Evolutionary conservation across 2,888 invertebrate species (phyloP).

Genomic region (Agriopis leucophaearia): DNA sequence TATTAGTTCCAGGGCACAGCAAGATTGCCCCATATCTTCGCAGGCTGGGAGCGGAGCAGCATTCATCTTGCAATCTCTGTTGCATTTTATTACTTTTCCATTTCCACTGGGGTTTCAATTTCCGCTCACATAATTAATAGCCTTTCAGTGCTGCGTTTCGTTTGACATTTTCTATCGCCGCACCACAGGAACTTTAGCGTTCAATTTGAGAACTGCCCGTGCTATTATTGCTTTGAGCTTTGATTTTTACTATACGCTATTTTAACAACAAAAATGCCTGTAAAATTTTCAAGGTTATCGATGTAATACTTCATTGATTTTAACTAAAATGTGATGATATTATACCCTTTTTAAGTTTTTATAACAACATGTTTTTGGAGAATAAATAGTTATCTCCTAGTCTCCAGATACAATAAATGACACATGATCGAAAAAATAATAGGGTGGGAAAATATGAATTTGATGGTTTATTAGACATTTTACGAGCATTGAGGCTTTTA

Average conservation of each 20-base stretch:
- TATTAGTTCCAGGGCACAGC: constrained; percentile 4
- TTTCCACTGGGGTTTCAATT: constrained; percentile 86
- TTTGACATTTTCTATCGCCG: constrained; percentile 77
- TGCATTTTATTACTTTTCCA: constrained; percentile 86
- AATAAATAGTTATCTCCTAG: not conserved
- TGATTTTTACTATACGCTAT: constrained; percentile 35
- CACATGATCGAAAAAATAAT: constrained; percentile 37
- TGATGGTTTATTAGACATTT: constrained; percentile 75
- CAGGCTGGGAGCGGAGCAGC: constrained; percentile 53
- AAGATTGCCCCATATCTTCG: constrained; percentile 33
- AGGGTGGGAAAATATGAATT: constrained; percentile 62
- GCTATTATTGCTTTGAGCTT: constrained; percentile 58
- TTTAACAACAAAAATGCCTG: not conserved
- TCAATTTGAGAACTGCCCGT: constrained; percentile 66
- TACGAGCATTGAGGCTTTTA: constrained; percentile 71
- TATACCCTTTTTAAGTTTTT: no score
- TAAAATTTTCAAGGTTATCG: no score
- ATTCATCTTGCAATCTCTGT: constrained; percentile 83
- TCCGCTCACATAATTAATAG: constrained; percentile 85
- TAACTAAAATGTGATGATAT: no score
- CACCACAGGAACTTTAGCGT: constrained; percentile 74
- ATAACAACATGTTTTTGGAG: no score
- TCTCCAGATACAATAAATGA: constrained; percentile 4
- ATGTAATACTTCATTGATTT: no score
- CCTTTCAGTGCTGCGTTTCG: constrained; percentile 77